phyloP scores from a whole-genome alignment of 2,113 vertebrate species.

The Gavialis gangeticus region DNA sequence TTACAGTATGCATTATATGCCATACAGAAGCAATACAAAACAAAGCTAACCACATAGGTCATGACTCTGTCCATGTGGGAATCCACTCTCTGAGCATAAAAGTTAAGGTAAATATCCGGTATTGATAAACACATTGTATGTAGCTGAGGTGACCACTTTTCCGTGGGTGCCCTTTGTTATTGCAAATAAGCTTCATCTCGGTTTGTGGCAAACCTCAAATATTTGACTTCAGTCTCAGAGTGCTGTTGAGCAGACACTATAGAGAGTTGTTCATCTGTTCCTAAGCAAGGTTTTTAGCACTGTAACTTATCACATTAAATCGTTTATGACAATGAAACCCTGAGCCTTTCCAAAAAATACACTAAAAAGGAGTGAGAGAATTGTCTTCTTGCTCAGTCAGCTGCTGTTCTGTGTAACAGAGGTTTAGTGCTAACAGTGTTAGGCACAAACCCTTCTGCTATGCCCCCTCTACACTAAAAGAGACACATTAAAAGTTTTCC shows the following conservation, averaged over 20 bases:
- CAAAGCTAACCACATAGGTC: constrained; percentile 58
- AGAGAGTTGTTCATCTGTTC: not conserved
- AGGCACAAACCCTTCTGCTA: not conserved
- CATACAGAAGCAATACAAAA: constrained; percentile 36
- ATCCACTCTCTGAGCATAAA: constrained; percentile 32
- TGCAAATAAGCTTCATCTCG: constrained; percentile 43
- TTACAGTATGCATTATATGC: not conserved
- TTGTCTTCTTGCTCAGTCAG: not conserved
- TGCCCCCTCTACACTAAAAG: not conserved
- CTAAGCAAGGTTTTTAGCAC: not conserved
- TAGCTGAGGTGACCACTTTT: constrained; percentile 26
- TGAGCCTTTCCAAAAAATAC: constrained; percentile 25
- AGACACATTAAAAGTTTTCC: not conserved
- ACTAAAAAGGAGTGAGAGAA: not conserved
- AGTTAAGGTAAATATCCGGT: constrained; percentile 57
- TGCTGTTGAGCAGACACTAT: not conserved
- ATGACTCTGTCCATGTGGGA: constrained; percentile 1
- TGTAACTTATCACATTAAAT: constrained; percentile 11
- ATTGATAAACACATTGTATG: constrained; percentile 30
- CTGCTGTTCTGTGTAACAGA: not conserved
- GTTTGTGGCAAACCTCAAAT: constrained; percentile 74
- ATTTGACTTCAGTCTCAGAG: constrained; percentile 47
- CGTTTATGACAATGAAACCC: constrained; percentile 4
- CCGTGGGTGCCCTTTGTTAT: constrained; percentile 36
- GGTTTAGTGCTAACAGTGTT: not conserved